phyloP scores from a whole-genome alignment of 2,113 vertebrate genomes.

The Corydoras maculifer region DNA sequence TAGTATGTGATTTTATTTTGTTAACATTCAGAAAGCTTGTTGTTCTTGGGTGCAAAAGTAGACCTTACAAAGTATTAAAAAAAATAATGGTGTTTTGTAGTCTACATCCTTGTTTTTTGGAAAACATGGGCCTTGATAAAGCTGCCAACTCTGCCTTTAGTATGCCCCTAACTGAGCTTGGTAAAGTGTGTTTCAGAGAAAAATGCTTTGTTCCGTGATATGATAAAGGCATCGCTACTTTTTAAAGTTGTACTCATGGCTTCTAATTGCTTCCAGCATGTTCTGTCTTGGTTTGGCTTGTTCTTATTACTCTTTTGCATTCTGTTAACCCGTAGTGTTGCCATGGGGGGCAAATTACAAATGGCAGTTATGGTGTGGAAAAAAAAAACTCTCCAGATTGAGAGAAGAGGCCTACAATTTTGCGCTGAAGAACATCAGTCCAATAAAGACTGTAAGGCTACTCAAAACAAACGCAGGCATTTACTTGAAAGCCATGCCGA shows the following conservation, averaged over 20 bases:
- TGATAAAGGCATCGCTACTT: constrained; percentile 32
- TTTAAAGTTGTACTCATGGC: constrained; percentile 36
- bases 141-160: neutral
- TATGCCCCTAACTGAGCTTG: neutral
- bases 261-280: constrained; percentile 39
- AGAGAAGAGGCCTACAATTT: too few relatives aligned
- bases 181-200: neutral
- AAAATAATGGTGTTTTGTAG: too few relatives aligned
- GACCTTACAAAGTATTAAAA: too few relatives aligned
- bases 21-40: too few relatives aligned
- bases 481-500: neutral
- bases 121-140: neutral
- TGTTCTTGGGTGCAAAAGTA: too few relatives aligned
- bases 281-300: constrained; percentile 29
- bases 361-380: neutral
- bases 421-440: neutral
- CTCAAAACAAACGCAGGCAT: neutral
- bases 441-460: neutral
- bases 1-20: too few relatives aligned
- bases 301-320: constrained; percentile 26
- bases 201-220: constrained; percentile 3
- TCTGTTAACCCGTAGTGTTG: constrained; percentile 30
- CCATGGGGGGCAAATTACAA: neutral
- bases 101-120: constrained; percentile 3
- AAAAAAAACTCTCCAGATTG: neutral